Evolutionary conservation across 1,140 invertebrate genomes (phyloP), one percentile per base, ranked within the genome.

Genomic region (Sitodiplosis mosellana): DNA sequence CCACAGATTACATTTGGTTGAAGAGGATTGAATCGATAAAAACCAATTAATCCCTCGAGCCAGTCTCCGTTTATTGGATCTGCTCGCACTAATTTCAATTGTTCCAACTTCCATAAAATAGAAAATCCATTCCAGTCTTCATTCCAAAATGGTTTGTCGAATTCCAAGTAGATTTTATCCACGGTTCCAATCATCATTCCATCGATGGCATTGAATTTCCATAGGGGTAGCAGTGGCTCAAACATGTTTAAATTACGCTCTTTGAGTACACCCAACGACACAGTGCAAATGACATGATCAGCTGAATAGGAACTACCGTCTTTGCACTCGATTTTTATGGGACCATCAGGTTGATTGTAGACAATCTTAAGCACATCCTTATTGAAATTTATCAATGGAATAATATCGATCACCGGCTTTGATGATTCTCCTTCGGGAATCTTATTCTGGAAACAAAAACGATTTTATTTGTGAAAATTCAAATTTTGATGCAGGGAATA

Each of bases 141-240:
- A 2, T 72, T 69, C 74, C 79, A 78, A 69, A 81, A 83, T 21
- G 66, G 66, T 38, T 66, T 57, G 1, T 70, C 56, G 53, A 79
- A 85, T 57, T 79, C 72, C 17, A 84, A 55, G 53, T 80, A 86
- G 46, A 91, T 74, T 64, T 87, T 87, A 55, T 83, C 74, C 1
- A 86, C 72, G 1, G 75, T 75, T 37, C 81, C 83, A 51, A 83
- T 71, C 14, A 74, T 74, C 2, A 87, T 59, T 14, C 70, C 71
- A 56, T 77, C 64, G 17, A 83, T 80, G 0, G 73, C 64, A 33
- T 68, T 65, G 1, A 73, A 54, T 65, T 83, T 83, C 10, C 70
- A 56, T 17, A 58, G 46, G 0, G 80, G 74, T 33, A 83, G 54
- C 14, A 63, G 52, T 1, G 79, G 80, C n/a, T 59, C 64, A 57